phyloP scores from a whole-genome alignment of 2,888 invertebrate species.

The Papilio elwesi region DNA sequence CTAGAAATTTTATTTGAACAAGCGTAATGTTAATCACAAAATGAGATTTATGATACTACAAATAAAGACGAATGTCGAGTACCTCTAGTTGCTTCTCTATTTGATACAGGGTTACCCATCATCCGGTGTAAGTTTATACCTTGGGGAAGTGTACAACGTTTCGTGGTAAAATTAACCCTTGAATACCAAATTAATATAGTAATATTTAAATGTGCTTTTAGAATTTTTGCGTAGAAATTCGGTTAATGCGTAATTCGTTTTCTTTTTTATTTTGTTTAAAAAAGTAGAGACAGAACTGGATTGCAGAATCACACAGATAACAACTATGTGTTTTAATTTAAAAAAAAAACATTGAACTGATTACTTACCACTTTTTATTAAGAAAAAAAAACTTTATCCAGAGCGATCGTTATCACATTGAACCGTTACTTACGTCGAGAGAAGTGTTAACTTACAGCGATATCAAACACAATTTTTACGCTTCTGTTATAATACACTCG shows the following conservation, averaged over 20 bases:
- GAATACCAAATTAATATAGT: slow-evolving; percentile 51
- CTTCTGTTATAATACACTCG: too few species aligned
- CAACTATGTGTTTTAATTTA: too few species aligned
- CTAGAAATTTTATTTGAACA: slow-evolving; percentile 21
- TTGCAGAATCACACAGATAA: too few species aligned
- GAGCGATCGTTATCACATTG: slow-evolving; percentile 1
- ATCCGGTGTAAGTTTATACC: slow-evolving; percentile 80
- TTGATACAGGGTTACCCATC: slow-evolving; percentile 68
- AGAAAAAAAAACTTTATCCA: neutral
- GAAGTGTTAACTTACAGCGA: slow-evolving; percentile 6
- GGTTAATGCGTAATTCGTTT: too few species aligned
- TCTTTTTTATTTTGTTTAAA: too few species aligned
- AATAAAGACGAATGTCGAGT: slow-evolving; percentile 44
- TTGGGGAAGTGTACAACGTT: slow-evolving; percentile 73
- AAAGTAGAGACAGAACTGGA: too few species aligned
- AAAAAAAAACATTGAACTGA: neutral
- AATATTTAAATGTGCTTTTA: too few species aligned
- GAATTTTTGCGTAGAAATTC: too few species aligned
- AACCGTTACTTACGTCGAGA: neutral
- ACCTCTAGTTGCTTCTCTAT: slow-evolving; percentile 54
- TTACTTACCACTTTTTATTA: too few species aligned
- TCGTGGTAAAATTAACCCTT: slow-evolving; percentile 58
- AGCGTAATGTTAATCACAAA: slow-evolving; percentile 35
- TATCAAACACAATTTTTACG: neutral
- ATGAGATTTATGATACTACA: slow-evolving; percentile 34